A percentile compares a stretch with the other conserved stretches of the same genome.
phyloP scores from a whole-genome alignment of 2,888 invertebrate species.

The Acrobeloides nanus region DNA sequence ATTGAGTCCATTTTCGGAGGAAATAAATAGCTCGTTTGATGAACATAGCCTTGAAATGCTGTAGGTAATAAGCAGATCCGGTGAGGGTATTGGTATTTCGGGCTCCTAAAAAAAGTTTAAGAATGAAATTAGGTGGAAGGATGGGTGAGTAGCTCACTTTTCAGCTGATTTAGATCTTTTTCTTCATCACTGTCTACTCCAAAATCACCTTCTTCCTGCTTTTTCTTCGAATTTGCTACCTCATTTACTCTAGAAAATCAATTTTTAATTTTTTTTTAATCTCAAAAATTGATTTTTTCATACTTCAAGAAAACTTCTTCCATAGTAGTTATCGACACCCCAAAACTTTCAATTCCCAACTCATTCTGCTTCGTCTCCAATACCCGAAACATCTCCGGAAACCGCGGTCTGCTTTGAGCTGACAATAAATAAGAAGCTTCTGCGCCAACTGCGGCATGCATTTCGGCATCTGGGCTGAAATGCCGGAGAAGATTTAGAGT shows the following conservation, averaged over 20 bases:
- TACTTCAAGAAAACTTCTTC: constrained; percentile 83
- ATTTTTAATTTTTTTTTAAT: no score
- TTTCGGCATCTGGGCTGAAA: constrained; percentile 57
- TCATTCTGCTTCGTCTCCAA: constrained; percentile 63
- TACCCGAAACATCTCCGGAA: constrained; percentile 65
- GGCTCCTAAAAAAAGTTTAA: no score
- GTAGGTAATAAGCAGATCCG: no score
- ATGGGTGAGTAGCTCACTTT: no score
- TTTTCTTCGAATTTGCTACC: constrained; percentile 31
- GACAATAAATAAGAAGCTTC: constrained; percentile 69
- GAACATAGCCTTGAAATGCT: constrained; percentile 40
- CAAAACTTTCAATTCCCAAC: constrained; percentile 70
- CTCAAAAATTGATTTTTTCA: no score
- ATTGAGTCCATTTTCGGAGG: constrained; percentile 38
- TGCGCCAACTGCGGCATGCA: constrained; percentile 69
- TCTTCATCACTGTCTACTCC: constrained; percentile 11
- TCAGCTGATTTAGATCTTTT: constrained; percentile 16
- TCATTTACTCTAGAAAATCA: constrained; percentile 31
- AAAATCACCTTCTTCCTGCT: no score
- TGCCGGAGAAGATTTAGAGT: constrained; percentile 11
- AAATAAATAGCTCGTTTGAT: constrained; percentile 39
- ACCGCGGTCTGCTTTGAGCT: constrained; percentile 58
- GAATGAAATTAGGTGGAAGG: no score
- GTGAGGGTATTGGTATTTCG: no score
- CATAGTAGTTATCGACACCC: constrained; percentile 74